Evolutionary conservation across 1,140 invertebrate genomes (phyloP), one percentile per base, ranked within the genome.

Genomic region (Pseudoatta argentina): DNA sequence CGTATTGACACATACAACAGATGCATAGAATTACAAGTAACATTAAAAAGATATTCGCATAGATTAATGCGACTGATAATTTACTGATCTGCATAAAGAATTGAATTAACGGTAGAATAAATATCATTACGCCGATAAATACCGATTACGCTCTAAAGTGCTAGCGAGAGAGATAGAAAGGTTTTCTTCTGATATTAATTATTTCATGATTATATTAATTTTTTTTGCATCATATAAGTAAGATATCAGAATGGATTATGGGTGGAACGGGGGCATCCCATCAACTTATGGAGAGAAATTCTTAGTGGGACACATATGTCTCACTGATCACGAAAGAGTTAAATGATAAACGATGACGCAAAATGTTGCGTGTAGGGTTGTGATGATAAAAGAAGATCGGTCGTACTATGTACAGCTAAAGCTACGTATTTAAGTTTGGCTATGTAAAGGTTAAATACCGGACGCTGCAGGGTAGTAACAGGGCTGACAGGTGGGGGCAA

Each of bases 391-490:
- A 90, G 92, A 93, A 93, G 93, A 92, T 92, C 86, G 86, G 86
- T 89, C 88, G 64, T 85, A 92, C 86, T 82, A 88, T 91, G 92
- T 90, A 90, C 89, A 92, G 92, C 87, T 93, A 94, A 94, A 93
- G 93, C 93, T 94, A 93, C 92, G 93, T 92, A 10, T 39, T 39
- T 39, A 94, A 94, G 93, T 94, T 95, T 92, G 93, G 92, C 93
- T 94, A 94, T 93, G 94, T 91, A 91, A 89, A 91, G 91, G 91
- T 91, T 94, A 94, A 94, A 94, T 93, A 92, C 89, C 86, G 48
- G 30, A 81, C 63, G 90, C 85, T 90, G 86, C 72, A 81, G 86
- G 87, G 66, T 86, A 87, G 83, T 34, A 67, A 51, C 24, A 66
- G 44, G n/a, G 16, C 21, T 59, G 75, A 7, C 39, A 39, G 51